Conservation (phyloP, 2,888 invertebrate species). For the Unio delphinus region DNA sequence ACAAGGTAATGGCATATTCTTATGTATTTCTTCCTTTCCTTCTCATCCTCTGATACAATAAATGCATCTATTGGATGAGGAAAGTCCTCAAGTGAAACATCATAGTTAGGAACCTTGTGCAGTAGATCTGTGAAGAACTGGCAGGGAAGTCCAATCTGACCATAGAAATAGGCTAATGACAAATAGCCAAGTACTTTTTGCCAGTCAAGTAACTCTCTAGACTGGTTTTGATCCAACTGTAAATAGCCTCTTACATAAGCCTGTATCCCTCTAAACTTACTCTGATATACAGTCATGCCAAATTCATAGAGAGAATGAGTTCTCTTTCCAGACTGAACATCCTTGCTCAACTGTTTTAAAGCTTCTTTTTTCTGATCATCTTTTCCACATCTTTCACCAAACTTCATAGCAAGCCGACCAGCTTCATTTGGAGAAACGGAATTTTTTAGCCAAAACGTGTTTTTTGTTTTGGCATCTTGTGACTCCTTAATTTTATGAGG, state of each 20-base stretch:
- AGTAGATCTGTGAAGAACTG: conserved; percentile 8
- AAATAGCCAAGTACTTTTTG: conserved; percentile 3
- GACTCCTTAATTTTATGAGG: conserved; percentile 15
- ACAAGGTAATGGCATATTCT: conserved; percentile 15
- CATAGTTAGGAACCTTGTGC: conserved; percentile 8
- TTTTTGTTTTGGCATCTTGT: not conserved
- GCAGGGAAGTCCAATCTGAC: conserved; percentile 3
- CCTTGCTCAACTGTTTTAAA: conserved; percentile 5
- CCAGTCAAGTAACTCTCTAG: not conserved
- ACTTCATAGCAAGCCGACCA: conserved; percentile 17
- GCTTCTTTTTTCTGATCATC: conserved; percentile 4
- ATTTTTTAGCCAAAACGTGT: conserved; percentile 21
- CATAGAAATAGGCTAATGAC: conserved; percentile 5
- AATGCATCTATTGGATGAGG: conserved; percentile 6
- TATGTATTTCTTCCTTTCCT: conserved; percentile 12
- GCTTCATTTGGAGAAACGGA: conserved; percentile 32
- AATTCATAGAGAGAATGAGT: conserved; percentile 11
- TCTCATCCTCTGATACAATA: conserved; percentile 10
- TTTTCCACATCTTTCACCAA: conserved; percentile 11
- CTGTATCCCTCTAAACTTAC: conserved; percentile 9
- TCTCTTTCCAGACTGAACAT: not conserved
- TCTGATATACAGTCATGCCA: conserved; percentile 10
- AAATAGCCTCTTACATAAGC: conserved; percentile 13
- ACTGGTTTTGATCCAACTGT: not conserved
- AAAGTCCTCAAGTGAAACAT: conserved; percentile 6